Conservation (phyloP, 2,888 invertebrate species). For the Xestoiulus laeticollis region DNA sequence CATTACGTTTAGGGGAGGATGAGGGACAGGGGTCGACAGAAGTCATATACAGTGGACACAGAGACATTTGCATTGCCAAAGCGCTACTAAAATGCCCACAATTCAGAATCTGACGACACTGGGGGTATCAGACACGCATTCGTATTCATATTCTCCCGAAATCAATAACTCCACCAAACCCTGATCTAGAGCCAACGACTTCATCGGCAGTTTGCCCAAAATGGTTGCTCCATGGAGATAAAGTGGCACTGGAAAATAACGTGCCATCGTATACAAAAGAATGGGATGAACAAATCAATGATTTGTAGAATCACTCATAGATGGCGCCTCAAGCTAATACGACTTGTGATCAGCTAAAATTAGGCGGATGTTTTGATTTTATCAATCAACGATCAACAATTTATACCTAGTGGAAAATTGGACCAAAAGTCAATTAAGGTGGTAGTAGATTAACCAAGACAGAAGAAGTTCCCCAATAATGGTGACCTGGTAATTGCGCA, state of each 20-base stretch:
- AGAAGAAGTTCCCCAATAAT: no score
- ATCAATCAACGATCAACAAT: not conserved
- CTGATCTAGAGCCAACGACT: not conserved
- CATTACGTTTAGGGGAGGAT: not conserved
- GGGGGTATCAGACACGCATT: not conserved
- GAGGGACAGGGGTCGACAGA: not conserved
- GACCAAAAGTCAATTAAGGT: no score
- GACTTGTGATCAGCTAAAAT: not conserved
- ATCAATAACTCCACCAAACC: constrained; percentile 1
- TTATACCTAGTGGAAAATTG: no score
- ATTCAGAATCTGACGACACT: not conserved
- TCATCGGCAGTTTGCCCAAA: constrained; percentile 6
- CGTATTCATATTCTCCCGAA: not conserved
- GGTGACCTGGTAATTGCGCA: no score
- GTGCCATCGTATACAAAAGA: not conserved
- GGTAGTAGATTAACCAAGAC: no score
- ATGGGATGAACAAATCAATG: not conserved
- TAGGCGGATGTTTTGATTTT: not conserved
- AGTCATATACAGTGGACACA: not conserved
- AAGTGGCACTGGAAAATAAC: not conserved
- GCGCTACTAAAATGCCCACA: constrained; percentile 12
- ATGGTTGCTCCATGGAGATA: not conserved
- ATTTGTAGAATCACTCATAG: not conserved
- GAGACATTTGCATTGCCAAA: constrained; percentile 11
- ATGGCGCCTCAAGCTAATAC: not conserved